Percentiles rank a stretch among this genome's conserved stretches.
These are phyloP conservation scores for Otolemur garnettii DNA, from an alignment of 2,113 vertebrate species.

Conservation along the genomic window DNA sequence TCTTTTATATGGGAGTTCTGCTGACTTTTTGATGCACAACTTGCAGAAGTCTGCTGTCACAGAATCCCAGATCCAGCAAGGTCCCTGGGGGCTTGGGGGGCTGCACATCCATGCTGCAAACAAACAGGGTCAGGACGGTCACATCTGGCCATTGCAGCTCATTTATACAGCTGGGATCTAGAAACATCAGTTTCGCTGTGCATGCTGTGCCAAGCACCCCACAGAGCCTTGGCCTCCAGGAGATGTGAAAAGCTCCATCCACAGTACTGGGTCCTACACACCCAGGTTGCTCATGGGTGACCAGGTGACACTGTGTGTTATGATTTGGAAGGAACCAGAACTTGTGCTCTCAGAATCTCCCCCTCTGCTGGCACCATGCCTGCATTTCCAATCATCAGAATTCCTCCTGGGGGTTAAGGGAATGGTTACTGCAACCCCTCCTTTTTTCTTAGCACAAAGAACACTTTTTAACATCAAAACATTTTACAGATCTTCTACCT, in stretches of 20 bases:
- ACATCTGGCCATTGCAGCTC: conserved; percentile 75
- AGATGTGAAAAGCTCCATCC: not conserved
- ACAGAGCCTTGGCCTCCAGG: conserved; percentile 28
- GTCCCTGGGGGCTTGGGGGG: conserved; percentile 20
- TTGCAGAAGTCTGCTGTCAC: conserved; percentile 61
- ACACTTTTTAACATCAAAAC: conserved; percentile 35
- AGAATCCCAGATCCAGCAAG: conserved; percentile 59
- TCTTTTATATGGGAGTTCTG: conserved; percentile 34
- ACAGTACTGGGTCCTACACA: not conserved
- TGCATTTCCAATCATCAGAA: not conserved
- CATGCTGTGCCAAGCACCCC: conserved; percentile 71
- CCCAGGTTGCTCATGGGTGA: not conserved
- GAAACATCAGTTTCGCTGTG: conserved; percentile 58
- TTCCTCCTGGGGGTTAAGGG: conserved; percentile 12
- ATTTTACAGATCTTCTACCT: conserved; percentile 44
- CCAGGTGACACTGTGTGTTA: conserved; percentile 14
- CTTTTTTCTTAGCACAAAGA: conserved; percentile 41
- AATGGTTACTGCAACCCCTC: not conserved
- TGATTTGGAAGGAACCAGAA: not conserved
- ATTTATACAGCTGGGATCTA: conserved; percentile 80
- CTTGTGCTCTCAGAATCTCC: not conserved
- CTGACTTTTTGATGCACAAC: conserved; percentile 54
- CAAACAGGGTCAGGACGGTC: conserved; percentile 76
- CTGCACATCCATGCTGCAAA: conserved; percentile 40
- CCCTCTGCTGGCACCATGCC: conserved; percentile 16